These are phyloP conservation scores for Channa argus DNA, from an alignment of 2,113 vertebrate species.

Conservation along the genomic window DNA sequence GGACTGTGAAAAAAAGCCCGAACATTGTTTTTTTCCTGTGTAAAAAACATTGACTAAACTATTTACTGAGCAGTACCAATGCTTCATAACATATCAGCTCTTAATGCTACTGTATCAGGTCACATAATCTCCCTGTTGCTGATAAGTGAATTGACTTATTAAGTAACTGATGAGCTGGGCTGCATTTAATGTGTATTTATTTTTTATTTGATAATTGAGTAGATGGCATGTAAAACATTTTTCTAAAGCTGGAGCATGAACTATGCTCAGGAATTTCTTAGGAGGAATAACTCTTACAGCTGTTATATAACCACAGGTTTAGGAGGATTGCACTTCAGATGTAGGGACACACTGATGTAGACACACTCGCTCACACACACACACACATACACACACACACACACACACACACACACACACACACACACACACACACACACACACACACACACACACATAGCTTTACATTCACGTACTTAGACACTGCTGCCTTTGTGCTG, in stretches of 20 bases:
- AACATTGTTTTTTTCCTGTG: too few species aligned
- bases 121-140: too few species aligned
- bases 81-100: too few species aligned
- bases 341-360: background rate
- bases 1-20: too few species aligned
- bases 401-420: background rate
- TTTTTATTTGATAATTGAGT: background rate
- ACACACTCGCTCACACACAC: background rate
- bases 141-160: background rate
- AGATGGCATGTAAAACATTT: background rate
- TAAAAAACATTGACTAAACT: too few species aligned
- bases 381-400: conserved; percentile 8
- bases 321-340: conserved; percentile 36
- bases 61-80: too few species aligned
- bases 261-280: background rate
- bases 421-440: background rate
- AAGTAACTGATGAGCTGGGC: background rate
- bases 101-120: too few species aligned
- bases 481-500: conserved; percentile 68
- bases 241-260: background rate
- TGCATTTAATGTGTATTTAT: too few species aligned
- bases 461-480: conserved; percentile 46
- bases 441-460: conserved; percentile 32
- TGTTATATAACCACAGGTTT: conserved; percentile 39
- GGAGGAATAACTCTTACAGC: conserved; percentile 14